These are phyloP conservation scores for Panthera tigris DNA, from an alignment of 2,113 vertebrate genomes.

Conservation along the genomic window DNA sequence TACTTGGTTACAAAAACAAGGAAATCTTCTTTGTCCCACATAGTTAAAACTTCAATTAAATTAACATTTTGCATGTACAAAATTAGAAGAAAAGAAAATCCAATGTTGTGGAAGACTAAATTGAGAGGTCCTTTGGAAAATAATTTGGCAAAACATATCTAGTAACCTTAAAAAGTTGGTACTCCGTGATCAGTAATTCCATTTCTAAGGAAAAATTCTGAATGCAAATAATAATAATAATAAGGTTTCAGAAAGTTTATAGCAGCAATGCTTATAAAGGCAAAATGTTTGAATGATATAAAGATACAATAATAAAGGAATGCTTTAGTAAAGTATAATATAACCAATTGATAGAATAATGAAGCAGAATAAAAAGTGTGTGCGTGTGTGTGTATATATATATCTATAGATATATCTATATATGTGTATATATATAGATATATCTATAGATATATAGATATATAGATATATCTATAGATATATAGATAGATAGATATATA, in stretches of 20 bases:
- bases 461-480: too few relatives aligned
- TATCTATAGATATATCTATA: too few relatives aligned
- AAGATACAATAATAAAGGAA: not conserved
- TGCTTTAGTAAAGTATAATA: not conserved
- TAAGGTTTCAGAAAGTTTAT: not conserved
- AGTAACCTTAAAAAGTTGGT: not conserved
- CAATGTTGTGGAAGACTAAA: not conserved
- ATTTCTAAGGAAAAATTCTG: constrained; percentile 21
- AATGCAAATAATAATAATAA: not conserved
- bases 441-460: too few relatives aligned
- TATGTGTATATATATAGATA: not conserved
- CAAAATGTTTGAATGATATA: not conserved
- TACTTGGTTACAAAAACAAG: not conserved
- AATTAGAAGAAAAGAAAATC: not conserved
- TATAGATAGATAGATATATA: too few relatives aligned
- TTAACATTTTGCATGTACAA: not conserved
- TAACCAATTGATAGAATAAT: not conserved
- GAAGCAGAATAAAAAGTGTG: not conserved
- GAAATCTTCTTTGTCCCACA: not conserved
- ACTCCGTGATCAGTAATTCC: not conserved
- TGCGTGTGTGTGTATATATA: too few relatives aligned
- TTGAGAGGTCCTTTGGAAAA: not conserved
- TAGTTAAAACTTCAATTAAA: not conserved
- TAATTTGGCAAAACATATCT: not conserved
- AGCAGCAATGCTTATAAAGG: not conserved